A percentile compares a stretch with the other conserved stretches of the same genome.
Conservation (phyloP, 2,113 vertebrate species). For the Neofelis nebulosa region DNA sequence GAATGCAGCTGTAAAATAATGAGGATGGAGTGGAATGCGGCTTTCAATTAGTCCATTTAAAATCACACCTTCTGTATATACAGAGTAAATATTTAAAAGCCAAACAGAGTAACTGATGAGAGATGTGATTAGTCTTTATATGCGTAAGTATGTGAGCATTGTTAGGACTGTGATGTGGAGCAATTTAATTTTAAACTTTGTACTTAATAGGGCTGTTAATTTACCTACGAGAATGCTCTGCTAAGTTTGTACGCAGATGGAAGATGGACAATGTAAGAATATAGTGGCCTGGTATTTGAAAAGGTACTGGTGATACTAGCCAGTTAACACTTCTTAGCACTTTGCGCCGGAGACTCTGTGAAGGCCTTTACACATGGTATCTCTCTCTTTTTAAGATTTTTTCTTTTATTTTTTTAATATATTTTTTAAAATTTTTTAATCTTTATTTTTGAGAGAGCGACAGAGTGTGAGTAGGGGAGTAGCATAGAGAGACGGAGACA, state of each 20-base stretch:
- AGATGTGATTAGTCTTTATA: background rate
- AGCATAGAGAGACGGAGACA: too few species aligned
- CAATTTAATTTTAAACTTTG: background rate
- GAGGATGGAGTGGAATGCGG: background rate
- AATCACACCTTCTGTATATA: background rate
- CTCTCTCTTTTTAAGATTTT: too few species aligned
- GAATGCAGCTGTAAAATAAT: background rate
- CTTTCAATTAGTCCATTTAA: background rate
- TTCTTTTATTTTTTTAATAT: too few species aligned
- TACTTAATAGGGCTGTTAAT: conserved; percentile 13
- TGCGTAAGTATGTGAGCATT: background rate
- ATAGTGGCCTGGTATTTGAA: background rate
- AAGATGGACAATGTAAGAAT: background rate
- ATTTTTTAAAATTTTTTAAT: too few species aligned
- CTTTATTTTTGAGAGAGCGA: too few species aligned
- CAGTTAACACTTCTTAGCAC: background rate
- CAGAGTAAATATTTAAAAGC: conserved; percentile 17
- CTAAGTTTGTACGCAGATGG: background rate
- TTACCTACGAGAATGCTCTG: background rate
- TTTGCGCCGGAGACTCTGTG: background rate
- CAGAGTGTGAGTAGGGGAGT: too few species aligned
- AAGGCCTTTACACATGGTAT: background rate
- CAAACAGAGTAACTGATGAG: background rate
- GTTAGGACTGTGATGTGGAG: background rate
- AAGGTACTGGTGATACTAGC: background rate